A percentile compares a stretch with the other conserved stretches of the same genome.
Evolutionary conservation across 2,888 invertebrate genomes (phyloP).

Genomic region (Zele albiditarsus): DNA sequence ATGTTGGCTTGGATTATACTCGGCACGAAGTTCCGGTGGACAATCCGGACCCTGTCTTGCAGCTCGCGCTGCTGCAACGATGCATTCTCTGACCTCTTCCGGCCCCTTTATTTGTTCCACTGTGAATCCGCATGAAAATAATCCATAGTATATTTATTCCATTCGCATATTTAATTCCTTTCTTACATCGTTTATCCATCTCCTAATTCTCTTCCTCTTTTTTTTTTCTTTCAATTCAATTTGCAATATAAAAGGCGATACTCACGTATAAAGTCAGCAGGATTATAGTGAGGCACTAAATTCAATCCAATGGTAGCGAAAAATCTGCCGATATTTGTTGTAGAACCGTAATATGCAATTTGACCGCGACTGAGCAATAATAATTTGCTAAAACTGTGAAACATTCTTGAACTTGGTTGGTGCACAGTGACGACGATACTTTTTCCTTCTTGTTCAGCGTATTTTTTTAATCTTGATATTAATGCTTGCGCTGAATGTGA

Average conservation of each 20-base stretch:
- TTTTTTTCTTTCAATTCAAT: neutral
- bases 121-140: slow-evolving; percentile 65
- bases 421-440: slow-evolving; percentile 87
- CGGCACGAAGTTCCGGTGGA: slow-evolving; percentile 75
- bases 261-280: slow-evolving; percentile 86
- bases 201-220: neutral
- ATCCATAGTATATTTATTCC: neutral
- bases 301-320: slow-evolving; percentile 82
- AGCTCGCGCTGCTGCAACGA: slow-evolving; percentile 79
- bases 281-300: slow-evolving; percentile 86
- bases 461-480: slow-evolving; percentile 83
- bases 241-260: neutral
- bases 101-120: slow-evolving; percentile 86
- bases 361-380: slow-evolving; percentile 82
- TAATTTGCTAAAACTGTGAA: slow-evolving; percentile 86
- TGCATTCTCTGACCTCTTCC: slow-evolving; percentile 79
- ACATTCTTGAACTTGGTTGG: slow-evolving; percentile 89
- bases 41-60: slow-evolving; percentile 77
- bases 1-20: slow-evolving; percentile 70
- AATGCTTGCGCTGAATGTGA: slow-evolving; percentile 85
- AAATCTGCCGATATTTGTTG: slow-evolving; percentile 81
- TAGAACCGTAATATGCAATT: slow-evolving; percentile 85
- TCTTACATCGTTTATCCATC: neutral
- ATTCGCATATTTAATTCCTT: neutral
- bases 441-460: slow-evolving; percentile 84